phyloP scores from a whole-genome alignment of 1,140 invertebrate genomes.

The Pseudomyrmex cubaensis region DNA sequence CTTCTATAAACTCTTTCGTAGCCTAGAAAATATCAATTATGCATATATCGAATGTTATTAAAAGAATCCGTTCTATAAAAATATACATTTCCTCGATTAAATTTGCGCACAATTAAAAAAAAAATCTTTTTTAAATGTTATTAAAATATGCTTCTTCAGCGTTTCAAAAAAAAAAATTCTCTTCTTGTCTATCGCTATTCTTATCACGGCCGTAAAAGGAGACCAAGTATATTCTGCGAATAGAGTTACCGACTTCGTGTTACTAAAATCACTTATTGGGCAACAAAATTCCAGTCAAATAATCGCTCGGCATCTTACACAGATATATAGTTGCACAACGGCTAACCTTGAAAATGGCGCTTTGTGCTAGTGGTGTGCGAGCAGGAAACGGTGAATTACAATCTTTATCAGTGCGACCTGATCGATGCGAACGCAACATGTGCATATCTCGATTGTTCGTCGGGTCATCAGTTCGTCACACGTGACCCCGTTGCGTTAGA shows the following conservation, averaged over 20 bases:
- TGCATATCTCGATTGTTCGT: conserved; percentile 48
- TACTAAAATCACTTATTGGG: conserved; percentile 31
- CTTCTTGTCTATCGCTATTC: background rate
- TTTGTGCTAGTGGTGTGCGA: conserved; percentile 12
- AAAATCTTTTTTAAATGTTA: no score
- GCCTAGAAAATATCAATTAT: conserved; percentile 86
- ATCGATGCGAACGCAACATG: conserved; percentile 38
- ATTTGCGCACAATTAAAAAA: background rate
- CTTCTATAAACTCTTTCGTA: conserved; percentile 91
- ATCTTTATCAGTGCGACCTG: conserved; percentile 54
- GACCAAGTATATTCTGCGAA: conserved; percentile 25
- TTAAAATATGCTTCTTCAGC: no score
- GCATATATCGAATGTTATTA: background rate
- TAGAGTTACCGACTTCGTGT: conserved; percentile 1
- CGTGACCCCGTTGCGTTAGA: background rate
- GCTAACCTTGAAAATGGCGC: conserved; percentile 50
- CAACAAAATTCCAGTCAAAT: conserved; percentile 34
- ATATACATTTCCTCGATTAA: background rate
- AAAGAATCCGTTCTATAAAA: background rate
- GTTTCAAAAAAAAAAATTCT: background rate
- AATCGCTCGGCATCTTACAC: conserved; percentile 38
- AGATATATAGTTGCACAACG: conserved; percentile 32
- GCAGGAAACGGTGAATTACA: conserved; percentile 53
- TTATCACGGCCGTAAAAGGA: background rate
- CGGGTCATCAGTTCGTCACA: conserved; percentile 6